phyloP scores from a whole-genome alignment of 2,113 vertebrate species.

The Columba livia region DNA sequence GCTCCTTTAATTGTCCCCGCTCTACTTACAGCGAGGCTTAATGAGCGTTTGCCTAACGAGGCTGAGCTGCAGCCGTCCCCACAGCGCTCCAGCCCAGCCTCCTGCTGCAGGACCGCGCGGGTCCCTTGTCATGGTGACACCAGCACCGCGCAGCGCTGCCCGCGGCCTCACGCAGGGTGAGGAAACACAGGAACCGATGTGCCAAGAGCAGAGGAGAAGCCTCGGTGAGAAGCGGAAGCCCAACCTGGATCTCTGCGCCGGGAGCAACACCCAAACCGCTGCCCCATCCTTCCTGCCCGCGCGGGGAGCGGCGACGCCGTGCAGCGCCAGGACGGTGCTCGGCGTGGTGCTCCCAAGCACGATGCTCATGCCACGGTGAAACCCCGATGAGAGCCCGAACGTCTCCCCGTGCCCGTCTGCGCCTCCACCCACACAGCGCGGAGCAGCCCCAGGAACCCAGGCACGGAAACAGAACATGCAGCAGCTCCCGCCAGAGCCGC shows the following conservation, averaged over 20 bases:
- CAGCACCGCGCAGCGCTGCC: too few species aligned
- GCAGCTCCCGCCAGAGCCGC: neutral
- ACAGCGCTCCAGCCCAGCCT: too few species aligned
- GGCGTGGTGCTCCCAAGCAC: too few species aligned
- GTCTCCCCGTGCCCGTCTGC: accelerated
- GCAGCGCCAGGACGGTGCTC: accelerated
- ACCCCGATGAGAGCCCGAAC: neutral
- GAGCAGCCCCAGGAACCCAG: neutral
- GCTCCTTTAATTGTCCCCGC: neutral
- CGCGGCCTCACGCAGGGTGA: neutral
- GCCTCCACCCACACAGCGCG: accelerated
- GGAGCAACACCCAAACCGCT: neutral
- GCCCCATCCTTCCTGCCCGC: neutral
- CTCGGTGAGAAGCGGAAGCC: neutral
- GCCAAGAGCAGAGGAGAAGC: neutral
- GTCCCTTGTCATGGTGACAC: too few species aligned
- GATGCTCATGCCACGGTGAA: too few species aligned
- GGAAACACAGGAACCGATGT: neutral
- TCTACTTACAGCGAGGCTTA: neutral
- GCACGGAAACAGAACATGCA: neutral
- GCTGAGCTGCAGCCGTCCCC: neutral
- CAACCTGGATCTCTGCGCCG: neutral
- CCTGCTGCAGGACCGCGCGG: too few species aligned
- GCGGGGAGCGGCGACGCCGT: accelerated
- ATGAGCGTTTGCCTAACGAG: neutral